phyloP scores from a whole-genome alignment of 2,888 invertebrate species.

The Perdita meconis region DNA sequence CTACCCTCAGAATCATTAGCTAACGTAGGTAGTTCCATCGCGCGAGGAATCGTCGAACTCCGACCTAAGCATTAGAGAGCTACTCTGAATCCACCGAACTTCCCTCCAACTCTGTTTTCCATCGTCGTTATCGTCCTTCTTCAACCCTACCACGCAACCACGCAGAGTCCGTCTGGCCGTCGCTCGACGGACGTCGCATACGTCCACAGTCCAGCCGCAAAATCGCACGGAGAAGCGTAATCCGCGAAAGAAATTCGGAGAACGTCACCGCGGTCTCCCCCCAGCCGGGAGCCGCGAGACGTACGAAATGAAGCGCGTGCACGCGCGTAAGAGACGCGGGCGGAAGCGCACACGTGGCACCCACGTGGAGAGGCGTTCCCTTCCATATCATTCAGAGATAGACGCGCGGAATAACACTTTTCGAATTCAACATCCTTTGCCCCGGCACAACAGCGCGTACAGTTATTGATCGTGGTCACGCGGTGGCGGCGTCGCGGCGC shows the following conservation, averaged over 20 bases:
- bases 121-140: not conserved
- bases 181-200: not conserved
- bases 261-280: not conserved
- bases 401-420: conserved; percentile 84
- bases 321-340: conserved; percentile 72
- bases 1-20: not conserved
- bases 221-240: too few species aligned
- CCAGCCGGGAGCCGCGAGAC: conserved; percentile 39
- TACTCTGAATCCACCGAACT: not conserved
- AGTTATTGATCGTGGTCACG: conserved; percentile 83
- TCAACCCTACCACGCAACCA: not conserved
- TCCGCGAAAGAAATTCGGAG: conserved; percentile 4
- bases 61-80: too few species aligned
- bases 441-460: conserved; percentile 73
- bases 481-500: conserved; percentile 85
- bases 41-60: too few species aligned
- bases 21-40: not conserved
- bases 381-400: conserved; percentile 84
- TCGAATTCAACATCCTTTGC: conserved; percentile 83
- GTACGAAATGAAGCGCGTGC: conserved; percentile 55
- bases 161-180: not conserved
- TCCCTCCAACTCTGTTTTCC: not conserved
- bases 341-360: conserved; percentile 82
- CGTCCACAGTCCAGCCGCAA: not conserved
- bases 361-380: conserved; percentile 84